phyloP scores from a whole-genome alignment of 2,113 vertebrate genomes.

The Phoenicopterus ruber region DNA sequence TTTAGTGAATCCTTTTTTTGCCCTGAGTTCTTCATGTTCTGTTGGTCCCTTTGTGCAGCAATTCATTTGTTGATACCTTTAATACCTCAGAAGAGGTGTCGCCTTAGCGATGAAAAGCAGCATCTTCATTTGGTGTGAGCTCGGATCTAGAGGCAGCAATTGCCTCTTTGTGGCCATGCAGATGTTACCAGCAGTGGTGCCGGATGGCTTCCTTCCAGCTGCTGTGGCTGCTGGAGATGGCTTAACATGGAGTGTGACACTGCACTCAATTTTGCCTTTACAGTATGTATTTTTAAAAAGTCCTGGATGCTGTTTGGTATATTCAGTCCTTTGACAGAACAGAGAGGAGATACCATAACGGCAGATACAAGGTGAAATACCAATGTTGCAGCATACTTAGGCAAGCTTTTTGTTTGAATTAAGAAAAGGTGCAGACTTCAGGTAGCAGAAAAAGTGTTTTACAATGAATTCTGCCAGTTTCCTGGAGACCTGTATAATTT shows the following conservation, averaged over 20 bases:
- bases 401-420: background rate
- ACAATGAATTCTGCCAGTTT: background rate
- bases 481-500: background rate
- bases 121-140: background rate
- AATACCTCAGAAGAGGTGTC: background rate
- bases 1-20: background rate
- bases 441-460: background rate
- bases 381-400: background rate
- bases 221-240: background rate
- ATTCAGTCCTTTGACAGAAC: background rate
- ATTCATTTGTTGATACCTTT: background rate
- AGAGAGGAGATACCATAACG: background rate
- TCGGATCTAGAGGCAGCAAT: background rate
- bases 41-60: background rate
- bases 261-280: background rate
- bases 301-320: background rate
- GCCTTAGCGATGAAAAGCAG: background rate
- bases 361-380: background rate
- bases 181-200: background rate
- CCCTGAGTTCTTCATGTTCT: background rate
- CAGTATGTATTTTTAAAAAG: background rate
- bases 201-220: background rate
- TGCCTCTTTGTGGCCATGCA: background rate
- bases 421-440: background rate
- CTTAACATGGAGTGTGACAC: rapidly evolving